phyloP scores from a whole-genome alignment of 2,113 vertebrate species.

The Oncorhynchus nerka region DNA sequence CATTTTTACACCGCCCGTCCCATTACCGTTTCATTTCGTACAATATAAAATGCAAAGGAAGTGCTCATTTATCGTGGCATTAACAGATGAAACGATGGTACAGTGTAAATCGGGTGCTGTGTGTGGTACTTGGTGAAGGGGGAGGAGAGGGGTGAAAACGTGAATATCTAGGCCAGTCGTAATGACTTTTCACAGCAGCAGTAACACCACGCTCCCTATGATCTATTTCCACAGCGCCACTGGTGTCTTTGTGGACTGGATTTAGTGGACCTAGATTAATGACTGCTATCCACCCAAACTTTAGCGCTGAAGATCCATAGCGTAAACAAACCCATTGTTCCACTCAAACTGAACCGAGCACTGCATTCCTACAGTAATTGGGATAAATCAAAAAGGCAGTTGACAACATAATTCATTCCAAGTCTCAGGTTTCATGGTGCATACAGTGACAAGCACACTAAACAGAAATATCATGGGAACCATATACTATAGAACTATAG shows the following conservation, averaged over 20 bases:
- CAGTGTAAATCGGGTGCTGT: not conserved
- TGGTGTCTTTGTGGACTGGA: slow-evolving; percentile 8
- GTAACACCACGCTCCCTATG: slow-evolving; percentile 29
- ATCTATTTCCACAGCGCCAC: slow-evolving; percentile 41
- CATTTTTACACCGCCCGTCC: not conserved
- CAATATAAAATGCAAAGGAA: not conserved
- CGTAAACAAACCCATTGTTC: not conserved
- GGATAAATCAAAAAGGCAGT: too few species aligned
- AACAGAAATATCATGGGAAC: too few species aligned
- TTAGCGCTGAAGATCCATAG: not conserved
- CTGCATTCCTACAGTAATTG: not conserved
- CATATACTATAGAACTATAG: not conserved
- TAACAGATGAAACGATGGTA: not conserved
- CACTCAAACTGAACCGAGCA: not conserved
- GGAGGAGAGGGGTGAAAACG: slow-evolving; percentile 16
- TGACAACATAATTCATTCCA: too few species aligned
- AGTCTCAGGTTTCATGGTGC: not conserved
- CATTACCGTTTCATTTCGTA: not conserved
- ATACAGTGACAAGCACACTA: slow-evolving; percentile 18
- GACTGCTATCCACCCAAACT: not conserved
- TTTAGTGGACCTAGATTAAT: not conserved
- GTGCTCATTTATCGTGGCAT: not conserved
- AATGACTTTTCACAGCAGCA: slow-evolving; percentile 50
- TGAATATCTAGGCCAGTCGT: slow-evolving; percentile 57
- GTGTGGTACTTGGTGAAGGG: slow-evolving; percentile 12